Evolutionary conservation across 1,140 invertebrate genomes (phyloP).

Genomic region (Rhizoglyphus robini): DNA sequence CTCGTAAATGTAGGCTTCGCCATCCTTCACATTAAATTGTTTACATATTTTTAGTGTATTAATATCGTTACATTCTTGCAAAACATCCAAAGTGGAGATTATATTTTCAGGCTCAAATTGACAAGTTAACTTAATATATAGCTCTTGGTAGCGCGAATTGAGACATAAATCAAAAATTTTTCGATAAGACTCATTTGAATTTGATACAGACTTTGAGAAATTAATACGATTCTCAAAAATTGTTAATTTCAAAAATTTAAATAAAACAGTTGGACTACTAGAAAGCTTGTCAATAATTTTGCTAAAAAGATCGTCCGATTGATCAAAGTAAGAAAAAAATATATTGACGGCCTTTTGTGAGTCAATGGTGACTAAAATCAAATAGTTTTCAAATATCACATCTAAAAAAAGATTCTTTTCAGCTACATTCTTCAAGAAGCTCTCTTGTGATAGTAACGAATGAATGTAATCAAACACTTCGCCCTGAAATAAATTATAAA

Average conservation of each 20-base stretch:
- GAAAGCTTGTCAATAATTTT: neutral
- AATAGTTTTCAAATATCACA: neutral
- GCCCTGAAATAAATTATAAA: slow-evolving; percentile 29
- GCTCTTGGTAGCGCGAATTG: neutral
- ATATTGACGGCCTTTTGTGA: slow-evolving; percentile 27
- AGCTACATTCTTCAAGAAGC: neutral
- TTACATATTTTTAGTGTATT: slow-evolving; percentile 30
- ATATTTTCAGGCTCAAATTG: slow-evolving; percentile 5
- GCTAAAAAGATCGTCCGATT: neutral
- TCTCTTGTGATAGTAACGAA: slow-evolving; percentile 23
- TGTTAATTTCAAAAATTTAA: neutral
- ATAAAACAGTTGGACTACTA: neutral
- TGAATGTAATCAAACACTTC: slow-evolving; percentile 35
- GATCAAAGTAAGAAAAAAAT: neutral
- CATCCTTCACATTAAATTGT: slow-evolving; percentile 37
- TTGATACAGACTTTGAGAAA: neutral
- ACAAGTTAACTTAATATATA: neutral
- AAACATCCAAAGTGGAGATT: neutral
- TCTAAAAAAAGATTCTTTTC: slow-evolving; percentile 11
- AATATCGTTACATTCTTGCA: neutral
- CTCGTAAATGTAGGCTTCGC: slow-evolving; percentile 42
- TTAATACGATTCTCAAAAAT: neutral
- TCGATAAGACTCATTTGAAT: neutral
- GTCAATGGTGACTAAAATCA: slow-evolving; percentile 9
- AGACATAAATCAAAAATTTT: neutral